Evolutionary conservation across 2,113 vertebrate species (phyloP).

Genomic region (Cynopterus brachyotis): DNA sequence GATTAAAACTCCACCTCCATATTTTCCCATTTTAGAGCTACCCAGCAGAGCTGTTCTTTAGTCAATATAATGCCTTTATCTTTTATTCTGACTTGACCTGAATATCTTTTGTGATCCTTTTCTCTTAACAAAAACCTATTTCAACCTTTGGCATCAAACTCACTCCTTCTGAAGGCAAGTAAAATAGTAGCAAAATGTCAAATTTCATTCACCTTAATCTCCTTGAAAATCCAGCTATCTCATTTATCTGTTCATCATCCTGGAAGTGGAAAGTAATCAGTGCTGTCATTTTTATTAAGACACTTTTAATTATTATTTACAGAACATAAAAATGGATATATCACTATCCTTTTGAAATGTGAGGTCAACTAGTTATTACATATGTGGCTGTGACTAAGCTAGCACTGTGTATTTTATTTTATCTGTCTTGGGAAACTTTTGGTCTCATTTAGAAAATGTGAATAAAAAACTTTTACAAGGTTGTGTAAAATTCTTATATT

Average conservation of each 20-base stretch:
- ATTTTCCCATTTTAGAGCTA: slow-evolving; percentile 41
- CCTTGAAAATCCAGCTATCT: background rate
- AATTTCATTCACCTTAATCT: background rate
- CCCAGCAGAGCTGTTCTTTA: slow-evolving; percentile 1
- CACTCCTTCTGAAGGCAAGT: slow-evolving; percentile 37
- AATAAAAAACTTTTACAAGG: background rate
- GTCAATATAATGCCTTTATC: background rate
- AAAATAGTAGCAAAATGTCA: background rate
- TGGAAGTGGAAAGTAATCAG: background rate
- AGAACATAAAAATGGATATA: background rate
- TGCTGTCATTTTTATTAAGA: background rate
- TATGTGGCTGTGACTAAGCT: background rate
- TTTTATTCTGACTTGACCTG: slow-evolving; percentile 19
- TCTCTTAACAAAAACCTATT: background rate
- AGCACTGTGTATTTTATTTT: background rate
- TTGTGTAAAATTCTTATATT: background rate
- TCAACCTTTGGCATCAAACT: background rate
- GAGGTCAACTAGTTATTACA: background rate
- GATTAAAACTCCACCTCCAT: slow-evolving; percentile 35
- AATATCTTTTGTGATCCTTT: slow-evolving; percentile 42
- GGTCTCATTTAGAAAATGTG: background rate
- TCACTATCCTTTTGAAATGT: background rate
- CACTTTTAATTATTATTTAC: background rate
- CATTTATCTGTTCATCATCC: background rate
- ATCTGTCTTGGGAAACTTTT: background rate